Evolutionary conservation across 2,888 invertebrate genomes (phyloP), one percentile per base, ranked within the genome.

Genomic region (Opisthograptis luteolata): DNA sequence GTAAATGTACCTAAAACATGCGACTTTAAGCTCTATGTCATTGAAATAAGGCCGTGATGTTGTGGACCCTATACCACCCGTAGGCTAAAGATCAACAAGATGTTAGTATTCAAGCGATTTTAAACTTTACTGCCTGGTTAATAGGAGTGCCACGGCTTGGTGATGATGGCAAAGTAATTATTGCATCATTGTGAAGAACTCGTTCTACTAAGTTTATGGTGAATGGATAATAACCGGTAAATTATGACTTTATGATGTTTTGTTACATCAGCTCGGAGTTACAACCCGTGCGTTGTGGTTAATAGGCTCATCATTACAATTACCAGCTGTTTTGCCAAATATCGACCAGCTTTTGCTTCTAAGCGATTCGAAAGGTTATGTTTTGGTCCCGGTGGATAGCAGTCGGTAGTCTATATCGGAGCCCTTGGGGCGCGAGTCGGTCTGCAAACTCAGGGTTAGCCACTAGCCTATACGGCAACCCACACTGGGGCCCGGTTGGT

Each of bases 111-210:
- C 12, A 8, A 8, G 31, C 39, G 14, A 46, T 32, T 39, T 39
- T 32, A 8, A 19, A 27, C 10, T 25, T 9, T 46, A 32, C 6
- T 0, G 0, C 4, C 0, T 12, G 1, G 0, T 0, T 0, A 0
- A 31, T 46, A 39, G 39, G 32, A 3, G 7, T 7, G 27, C 6
- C 10, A 2, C 1, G 3, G 10, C 0, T 15, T 13, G 15, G 9
- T 40, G 47, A 40, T 35, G 22, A n/a, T 10, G 8, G 15, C 15
- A 10, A 20, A 6, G 15, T 3, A 4, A 15, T 12, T 22, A 12
- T 47, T 47, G 34, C 40, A 40, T 47, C 47, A 47, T 25, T 17
- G n/a, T 36, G 36, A 31, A 39, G 24, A 37, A 28, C 37, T 37
- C 25, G 45, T 45, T 46, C 27, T 7, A 13, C 25, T 10, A 14